phyloP scores from a whole-genome alignment of 1,140 invertebrate genomes.

The Anastrepha ludens region DNA sequence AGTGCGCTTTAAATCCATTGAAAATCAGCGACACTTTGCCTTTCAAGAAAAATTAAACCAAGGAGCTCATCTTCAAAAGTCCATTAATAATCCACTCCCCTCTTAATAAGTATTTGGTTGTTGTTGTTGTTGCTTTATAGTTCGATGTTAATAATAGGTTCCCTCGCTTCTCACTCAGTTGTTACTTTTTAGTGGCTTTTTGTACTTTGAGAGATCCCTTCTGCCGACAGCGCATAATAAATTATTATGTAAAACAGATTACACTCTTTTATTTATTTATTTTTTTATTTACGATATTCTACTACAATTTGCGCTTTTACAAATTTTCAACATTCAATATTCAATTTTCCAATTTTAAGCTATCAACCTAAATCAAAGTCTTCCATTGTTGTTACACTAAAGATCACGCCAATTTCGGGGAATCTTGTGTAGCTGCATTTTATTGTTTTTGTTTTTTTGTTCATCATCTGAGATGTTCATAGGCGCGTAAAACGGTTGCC shows the following conservation, averaged over 20 bases:
- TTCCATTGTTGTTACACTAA: slow-evolving; percentile 14
- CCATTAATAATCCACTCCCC: not conserved
- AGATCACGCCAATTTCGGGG: not conserved
- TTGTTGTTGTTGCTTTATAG: not conserved
- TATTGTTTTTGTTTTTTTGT: not conserved
- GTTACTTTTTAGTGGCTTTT: not conserved
- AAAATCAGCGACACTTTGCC: not conserved
- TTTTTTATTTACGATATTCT: not conserved
- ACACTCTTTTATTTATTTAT: not conserved
- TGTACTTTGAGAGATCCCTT: not conserved
- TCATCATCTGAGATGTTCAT: not conserved
- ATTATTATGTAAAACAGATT: not conserved
- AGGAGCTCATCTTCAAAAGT: not conserved
- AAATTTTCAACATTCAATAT: slow-evolving; percentile 16
- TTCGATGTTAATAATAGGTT: not conserved
- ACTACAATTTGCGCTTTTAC: slow-evolving; percentile 4
- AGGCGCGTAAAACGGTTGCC: slow-evolving; percentile 25
- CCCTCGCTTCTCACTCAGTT: not conserved
- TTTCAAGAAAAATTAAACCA: not conserved
- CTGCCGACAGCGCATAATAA: not conserved
- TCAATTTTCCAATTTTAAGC: slow-evolving; percentile 18
- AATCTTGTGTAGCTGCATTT: not conserved
- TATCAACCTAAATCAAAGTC: slow-evolving; percentile 16
- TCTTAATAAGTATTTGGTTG: not conserved
- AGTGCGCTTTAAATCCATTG: not conserved